Percentiles rank a stretch among this genome's conserved stretches.
Evolutionary conservation across 2,113 vertebrate genomes (phyloP).

Genomic region (Crypturellus undulatus): DNA sequence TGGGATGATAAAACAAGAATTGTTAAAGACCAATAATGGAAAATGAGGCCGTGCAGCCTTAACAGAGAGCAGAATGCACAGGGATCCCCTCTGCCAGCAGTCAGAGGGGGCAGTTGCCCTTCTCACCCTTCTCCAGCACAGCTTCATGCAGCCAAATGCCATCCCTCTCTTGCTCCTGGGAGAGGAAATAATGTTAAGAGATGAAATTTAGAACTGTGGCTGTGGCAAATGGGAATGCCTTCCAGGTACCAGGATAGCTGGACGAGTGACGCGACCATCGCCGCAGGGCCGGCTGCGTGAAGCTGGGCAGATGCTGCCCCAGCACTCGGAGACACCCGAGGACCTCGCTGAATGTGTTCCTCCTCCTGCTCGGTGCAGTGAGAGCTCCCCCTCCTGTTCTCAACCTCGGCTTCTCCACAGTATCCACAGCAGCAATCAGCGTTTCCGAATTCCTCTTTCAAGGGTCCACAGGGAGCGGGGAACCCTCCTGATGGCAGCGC

Average conservation of each 20-base stretch:
- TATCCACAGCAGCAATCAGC: not conserved
- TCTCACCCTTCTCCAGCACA: not conserved
- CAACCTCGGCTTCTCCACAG: not conserved
- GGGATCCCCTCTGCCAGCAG: not conserved
- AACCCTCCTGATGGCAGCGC: not conserved
- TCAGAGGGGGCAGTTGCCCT: not conserved
- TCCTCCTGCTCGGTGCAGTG: not conserved
- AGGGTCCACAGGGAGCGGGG: not conserved
- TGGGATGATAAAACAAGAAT: not conserved
- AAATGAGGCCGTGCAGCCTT: not conserved
- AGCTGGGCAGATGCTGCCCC: not conserved
- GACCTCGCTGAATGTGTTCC: not conserved
- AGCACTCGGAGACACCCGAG: not conserved
- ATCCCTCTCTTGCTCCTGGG: not conserved
- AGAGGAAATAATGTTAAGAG: not conserved
- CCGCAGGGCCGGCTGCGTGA: not conserved
- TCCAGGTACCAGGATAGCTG: not conserved
- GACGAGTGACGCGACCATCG: fast-evolving
- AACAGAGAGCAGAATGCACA: not conserved
- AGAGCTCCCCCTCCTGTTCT: conserved; percentile 45
- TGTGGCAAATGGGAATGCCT: not conserved
- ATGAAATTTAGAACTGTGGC: not conserved
- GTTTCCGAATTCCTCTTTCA: not conserved
- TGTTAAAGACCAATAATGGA: not conserved
- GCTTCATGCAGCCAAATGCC: not conserved